phyloP scores from a whole-genome alignment of 1,140 invertebrate species.

The Drosophila simulans region DNA sequence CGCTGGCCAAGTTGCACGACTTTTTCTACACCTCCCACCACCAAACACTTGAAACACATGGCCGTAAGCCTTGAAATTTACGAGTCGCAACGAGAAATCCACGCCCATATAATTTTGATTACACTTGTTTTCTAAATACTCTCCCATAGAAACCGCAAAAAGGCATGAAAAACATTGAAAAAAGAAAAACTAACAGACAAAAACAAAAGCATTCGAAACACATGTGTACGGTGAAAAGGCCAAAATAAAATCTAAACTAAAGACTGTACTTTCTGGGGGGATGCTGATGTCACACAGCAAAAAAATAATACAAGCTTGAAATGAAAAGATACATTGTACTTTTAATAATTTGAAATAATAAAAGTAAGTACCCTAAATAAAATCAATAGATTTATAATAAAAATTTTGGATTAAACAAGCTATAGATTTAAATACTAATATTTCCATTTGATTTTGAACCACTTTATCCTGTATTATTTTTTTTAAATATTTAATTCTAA shows the following conservation, averaged over 20 bases:
- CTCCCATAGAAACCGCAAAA: constrained; percentile 53
- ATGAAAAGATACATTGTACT: not conserved
- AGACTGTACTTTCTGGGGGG: constrained; percentile 28
- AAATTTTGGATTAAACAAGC: too few species aligned
- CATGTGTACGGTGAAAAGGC: constrained; percentile 50
- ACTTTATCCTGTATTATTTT: too few species aligned
- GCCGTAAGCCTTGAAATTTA: constrained; percentile 72
- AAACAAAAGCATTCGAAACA: constrained; percentile 47
- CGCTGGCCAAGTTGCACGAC: constrained; percentile 21
- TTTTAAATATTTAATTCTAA: too few species aligned
- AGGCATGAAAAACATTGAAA: constrained; percentile 30
- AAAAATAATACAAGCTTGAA: not conserved
- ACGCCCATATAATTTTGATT: constrained; percentile 82
- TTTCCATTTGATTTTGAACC: too few species aligned
- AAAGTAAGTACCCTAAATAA: too few species aligned
- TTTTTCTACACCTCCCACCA: not conserved
- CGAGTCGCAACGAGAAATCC: constrained; percentile 46
- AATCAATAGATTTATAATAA: too few species aligned
- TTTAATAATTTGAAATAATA: not conserved
- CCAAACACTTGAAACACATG: constrained; percentile 55
- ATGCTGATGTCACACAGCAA: constrained; percentile 1
- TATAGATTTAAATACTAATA: too few species aligned
- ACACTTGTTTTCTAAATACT: constrained; percentile 82
- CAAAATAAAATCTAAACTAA: constrained; percentile 62
- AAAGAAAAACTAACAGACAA: constrained; percentile 30